These are phyloP conservation scores for Hyalella azteca DNA, from an alignment of 2,888 invertebrate genomes.

Conservation along the genomic window DNA sequence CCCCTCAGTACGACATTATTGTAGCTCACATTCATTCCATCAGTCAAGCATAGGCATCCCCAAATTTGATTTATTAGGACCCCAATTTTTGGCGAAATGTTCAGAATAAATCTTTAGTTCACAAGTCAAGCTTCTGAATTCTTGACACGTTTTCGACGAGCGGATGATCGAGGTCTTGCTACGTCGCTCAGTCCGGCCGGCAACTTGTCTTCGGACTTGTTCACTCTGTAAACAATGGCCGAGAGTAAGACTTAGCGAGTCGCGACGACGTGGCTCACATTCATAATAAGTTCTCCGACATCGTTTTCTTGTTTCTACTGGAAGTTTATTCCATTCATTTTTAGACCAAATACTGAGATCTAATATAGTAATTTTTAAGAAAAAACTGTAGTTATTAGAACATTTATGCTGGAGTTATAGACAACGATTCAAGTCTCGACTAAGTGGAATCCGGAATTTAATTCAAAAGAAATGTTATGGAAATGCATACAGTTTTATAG, in stretches of 20 bases:
- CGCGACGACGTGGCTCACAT: not conserved
- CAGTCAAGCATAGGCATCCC: too few species aligned
- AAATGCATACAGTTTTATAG: too few species aligned
- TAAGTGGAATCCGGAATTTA: too few species aligned
- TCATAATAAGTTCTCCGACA: not conserved
- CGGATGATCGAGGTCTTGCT: not conserved
- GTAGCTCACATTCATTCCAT: too few species aligned
- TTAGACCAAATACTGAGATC: not conserved
- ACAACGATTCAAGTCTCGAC: too few species aligned
- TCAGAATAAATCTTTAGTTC: too few species aligned
- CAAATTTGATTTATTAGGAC: too few species aligned
- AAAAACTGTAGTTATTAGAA: not conserved
- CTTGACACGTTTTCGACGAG: not conserved
- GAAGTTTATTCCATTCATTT: not conserved
- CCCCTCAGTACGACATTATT: too few species aligned
- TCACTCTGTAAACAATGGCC: constrained; percentile 12
- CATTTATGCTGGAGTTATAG: too few species aligned
- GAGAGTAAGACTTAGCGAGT: not conserved
- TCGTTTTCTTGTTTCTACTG: not conserved
- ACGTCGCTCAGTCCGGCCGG: not conserved
- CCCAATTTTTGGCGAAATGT: too few species aligned
- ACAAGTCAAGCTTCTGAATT: not conserved
- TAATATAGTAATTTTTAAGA: not conserved
- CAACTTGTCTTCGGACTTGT: constrained; percentile 17
- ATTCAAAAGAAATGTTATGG: too few species aligned